Percentiles rank a stretch among this genome's conserved stretches.
These are phyloP conservation scores for Alloscopus bannaensis DNA, from an alignment of 2,888 invertebrate species.

Conservation along the genomic window DNA sequence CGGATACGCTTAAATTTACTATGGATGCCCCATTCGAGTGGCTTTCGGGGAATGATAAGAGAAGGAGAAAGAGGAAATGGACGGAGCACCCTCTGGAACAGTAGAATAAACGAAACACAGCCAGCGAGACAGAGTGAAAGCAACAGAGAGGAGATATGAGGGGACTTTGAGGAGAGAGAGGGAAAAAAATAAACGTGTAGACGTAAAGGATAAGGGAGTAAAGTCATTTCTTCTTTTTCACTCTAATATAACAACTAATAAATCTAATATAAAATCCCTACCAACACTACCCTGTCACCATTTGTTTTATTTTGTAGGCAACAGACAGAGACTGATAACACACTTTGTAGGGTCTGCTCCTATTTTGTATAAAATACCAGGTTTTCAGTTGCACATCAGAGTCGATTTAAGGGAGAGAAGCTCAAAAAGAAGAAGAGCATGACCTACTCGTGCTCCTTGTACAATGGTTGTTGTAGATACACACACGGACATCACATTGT, in stretches of 20 bases:
- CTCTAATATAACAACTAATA: constrained; percentile 51
- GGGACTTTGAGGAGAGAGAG: not conserved
- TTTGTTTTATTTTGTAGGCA: constrained; percentile 52
- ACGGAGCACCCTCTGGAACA: too few relatives aligned
- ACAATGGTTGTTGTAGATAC: too few relatives aligned
- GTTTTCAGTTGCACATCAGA: too few relatives aligned
- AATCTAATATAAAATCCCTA: constrained; percentile 51
- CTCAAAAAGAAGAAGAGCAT: not conserved
- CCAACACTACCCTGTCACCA: constrained; percentile 57
- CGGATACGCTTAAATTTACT: too few relatives aligned
- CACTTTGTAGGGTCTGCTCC: constrained; percentile 21
- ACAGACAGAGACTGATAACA: constrained; percentile 46
- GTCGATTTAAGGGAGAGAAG: not conserved
- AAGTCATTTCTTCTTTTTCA: constrained; percentile 21
- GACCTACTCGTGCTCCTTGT: not conserved
- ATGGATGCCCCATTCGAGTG: too few relatives aligned
- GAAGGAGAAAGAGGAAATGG: too few relatives aligned
- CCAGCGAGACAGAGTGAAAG: not conserved
- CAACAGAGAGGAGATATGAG: not conserved
- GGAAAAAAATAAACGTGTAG: constrained; percentile 11
- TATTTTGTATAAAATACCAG: constrained; percentile 9
- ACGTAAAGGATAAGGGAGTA: constrained; percentile 15
- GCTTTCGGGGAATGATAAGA: too few relatives aligned
- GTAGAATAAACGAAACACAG: too few relatives aligned
- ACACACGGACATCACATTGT: too few relatives aligned